phyloP scores from a whole-genome alignment of 2,888 invertebrate genomes.

The Euplagia quadripunctaria region DNA sequence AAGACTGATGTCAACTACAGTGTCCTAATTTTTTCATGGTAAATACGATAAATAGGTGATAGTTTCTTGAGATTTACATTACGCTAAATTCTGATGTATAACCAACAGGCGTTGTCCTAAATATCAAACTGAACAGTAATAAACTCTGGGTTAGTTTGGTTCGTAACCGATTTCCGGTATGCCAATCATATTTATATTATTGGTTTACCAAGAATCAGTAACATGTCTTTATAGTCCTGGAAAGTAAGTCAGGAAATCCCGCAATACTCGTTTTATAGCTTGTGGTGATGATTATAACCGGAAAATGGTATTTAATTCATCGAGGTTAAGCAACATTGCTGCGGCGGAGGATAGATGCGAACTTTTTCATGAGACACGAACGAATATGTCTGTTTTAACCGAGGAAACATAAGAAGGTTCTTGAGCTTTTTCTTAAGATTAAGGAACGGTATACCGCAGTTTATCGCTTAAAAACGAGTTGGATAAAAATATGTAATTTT shows the following conservation, averaged over 20 bases:
- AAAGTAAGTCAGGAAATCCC: conserved; percentile 1
- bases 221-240: not conserved
- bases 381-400: too few species aligned
- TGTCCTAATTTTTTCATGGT: too few species aligned
- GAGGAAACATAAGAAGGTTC: too few species aligned
- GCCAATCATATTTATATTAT: conserved; percentile 2
- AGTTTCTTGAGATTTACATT: not conserved
- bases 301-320: not conserved
- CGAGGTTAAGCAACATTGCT: not conserved
- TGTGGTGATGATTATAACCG: not conserved
- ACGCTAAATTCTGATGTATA: not conserved
- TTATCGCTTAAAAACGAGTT: too few species aligned
- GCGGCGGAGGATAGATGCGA: not conserved
- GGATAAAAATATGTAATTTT: too few species aligned
- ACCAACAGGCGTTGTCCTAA: not conserved
- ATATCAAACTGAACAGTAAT: not conserved
- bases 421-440: too few species aligned
- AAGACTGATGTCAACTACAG: too few species aligned
- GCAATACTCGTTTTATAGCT: not conserved
- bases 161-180: not conserved
- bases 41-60: too few species aligned
- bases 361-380: too few species aligned
- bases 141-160: not conserved
- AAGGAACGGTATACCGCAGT: too few species aligned
- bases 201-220: not conserved